Evolutionary conservation across 2,888 invertebrate genomes (phyloP).

Genomic region (Sarcophaga caerulescens): DNA sequence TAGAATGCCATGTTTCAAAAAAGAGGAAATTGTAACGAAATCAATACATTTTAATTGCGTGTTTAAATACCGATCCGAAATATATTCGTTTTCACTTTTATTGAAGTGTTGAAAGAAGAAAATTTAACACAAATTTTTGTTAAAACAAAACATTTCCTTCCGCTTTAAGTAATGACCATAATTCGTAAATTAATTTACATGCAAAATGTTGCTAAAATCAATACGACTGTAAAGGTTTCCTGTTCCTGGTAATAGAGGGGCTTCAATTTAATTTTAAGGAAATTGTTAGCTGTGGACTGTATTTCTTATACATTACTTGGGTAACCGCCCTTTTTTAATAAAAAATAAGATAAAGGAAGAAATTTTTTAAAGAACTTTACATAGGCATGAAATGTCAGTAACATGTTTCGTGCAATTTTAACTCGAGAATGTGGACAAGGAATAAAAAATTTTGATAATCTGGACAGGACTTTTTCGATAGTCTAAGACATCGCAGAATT

Average conservation of each 20-base stretch:
- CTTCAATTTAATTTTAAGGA: not conserved
- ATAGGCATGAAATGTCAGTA: too few relatives aligned
- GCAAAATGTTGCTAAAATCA: not conserved
- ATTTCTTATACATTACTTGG: too few relatives aligned
- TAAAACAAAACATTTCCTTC: conserved; percentile 42
- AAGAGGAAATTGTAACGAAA: conserved; percentile 30
- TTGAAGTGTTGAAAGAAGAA: conserved; percentile 27
- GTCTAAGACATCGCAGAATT: too few relatives aligned
- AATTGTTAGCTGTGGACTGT: too few relatives aligned
- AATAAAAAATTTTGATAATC: too few relatives aligned
- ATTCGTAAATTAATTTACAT: conserved; percentile 8
- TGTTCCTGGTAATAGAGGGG: not conserved
- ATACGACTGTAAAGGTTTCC: not conserved
- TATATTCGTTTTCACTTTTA: not conserved
- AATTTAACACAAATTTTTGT: conserved; percentile 46
- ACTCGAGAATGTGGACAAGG: too few relatives aligned
- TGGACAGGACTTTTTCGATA: too few relatives aligned
- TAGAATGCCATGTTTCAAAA: not conserved
- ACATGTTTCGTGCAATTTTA: too few relatives aligned
- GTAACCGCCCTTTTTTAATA: too few relatives aligned
- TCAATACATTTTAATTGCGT: conserved; percentile 44
- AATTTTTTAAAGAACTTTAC: too few relatives aligned
- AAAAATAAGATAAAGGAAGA: too few relatives aligned
- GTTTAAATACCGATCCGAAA: conserved; percentile 31
- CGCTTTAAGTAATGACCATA: conserved; percentile 4